Base-by-base conservation (phyloP, 2,888 invertebrate genomes). In the Meiosimyza decipiens region DNA sequence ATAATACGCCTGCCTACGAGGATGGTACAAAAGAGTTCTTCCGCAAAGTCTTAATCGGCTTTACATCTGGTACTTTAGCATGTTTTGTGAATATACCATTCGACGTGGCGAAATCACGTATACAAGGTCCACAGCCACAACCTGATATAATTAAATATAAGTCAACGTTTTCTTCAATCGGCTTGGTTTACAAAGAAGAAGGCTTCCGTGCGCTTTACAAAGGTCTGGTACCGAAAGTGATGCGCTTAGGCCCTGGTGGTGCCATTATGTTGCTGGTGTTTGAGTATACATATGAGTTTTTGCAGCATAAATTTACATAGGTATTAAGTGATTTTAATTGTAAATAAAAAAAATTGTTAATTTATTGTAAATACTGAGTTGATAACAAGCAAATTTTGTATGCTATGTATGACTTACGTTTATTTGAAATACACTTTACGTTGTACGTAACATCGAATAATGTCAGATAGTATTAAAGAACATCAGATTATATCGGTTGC, bases 261-360 rank as follows among this genome's bases (percentile, higher is more conserved):
- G 98, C 97, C 2, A 96, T 98, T 72, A 96, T 98, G 96, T 88
- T 98, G 77, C 91, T 98, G 9, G 95, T 96, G 12, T 97, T 95
- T 81, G 98, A 98, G 83, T 92, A 95, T 81, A 92, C 93, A 73
- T 95, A 95, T 84, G 89, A 91, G 70, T 94, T 90, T 86, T 89
- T 97, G 81, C 91, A 91, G 72, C 74, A 82, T 33, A 87, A 83
- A 73, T 90, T 90, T 80, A 80, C 76, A 13, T 83, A 78, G 69
- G 6, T 40, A 40, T 40, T 28, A 22, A 15, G 18, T 60, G 15
- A 60, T 22, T 60, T 18, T 60, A 18, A 28, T 18, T 22, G 33
- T 60, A 40, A 40, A 40, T 40, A 40, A 40, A 40, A 40, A 40
- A 40, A 40, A 40, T 40, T 40, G 40, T 40, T 40, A 40, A 40